Conservation (phyloP, 2,888 invertebrate species). For the Xylota segnis region DNA sequence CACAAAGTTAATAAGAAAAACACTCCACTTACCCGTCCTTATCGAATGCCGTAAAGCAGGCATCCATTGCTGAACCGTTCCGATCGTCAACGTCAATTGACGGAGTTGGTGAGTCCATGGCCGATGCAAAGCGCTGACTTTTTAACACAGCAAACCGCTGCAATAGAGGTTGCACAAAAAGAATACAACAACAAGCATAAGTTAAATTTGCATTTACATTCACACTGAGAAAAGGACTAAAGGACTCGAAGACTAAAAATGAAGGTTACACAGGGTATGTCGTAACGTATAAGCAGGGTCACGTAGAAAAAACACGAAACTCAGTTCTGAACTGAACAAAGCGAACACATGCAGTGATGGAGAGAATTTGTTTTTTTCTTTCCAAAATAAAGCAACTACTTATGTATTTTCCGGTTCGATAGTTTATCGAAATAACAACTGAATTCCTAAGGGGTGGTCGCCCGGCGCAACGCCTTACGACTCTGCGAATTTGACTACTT, state of each 20-base stretch:
- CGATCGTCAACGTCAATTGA: conserved; percentile 85
- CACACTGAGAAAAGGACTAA: conserved; percentile 17
- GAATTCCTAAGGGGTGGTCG: conserved; percentile 28
- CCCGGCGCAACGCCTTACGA: conserved; percentile 41
- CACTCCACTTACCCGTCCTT: conserved; percentile 90
- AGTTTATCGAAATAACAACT: conserved; percentile 72
- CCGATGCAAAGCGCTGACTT: conserved; percentile 60
- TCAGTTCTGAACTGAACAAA: conserved; percentile 39
- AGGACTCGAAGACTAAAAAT: too few species aligned
- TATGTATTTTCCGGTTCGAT: conserved; percentile 63
- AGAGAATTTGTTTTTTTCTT: conserved; percentile 39
- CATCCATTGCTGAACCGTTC: conserved; percentile 91
- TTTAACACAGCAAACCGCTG: conserved; percentile 46
- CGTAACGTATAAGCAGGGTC: not conserved
- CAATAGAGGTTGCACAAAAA: conserved; percentile 57
- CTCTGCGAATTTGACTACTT: conserved; percentile 11
- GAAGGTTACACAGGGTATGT: conserved; percentile 36
- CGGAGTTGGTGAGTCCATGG: conserved; percentile 84
- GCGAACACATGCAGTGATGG: conserved; percentile 51
- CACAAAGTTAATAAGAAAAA: conserved; percentile 5
- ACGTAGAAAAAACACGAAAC: conserved; percentile 9
- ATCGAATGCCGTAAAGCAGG: conserved; percentile 95
- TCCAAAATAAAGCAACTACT: too few species aligned
- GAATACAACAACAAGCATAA: conserved; percentile 48
- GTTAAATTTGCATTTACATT: conserved; percentile 59